Base-by-base conservation (phyloP, 1,140 invertebrate species). In the Lerema accius region DNA sequence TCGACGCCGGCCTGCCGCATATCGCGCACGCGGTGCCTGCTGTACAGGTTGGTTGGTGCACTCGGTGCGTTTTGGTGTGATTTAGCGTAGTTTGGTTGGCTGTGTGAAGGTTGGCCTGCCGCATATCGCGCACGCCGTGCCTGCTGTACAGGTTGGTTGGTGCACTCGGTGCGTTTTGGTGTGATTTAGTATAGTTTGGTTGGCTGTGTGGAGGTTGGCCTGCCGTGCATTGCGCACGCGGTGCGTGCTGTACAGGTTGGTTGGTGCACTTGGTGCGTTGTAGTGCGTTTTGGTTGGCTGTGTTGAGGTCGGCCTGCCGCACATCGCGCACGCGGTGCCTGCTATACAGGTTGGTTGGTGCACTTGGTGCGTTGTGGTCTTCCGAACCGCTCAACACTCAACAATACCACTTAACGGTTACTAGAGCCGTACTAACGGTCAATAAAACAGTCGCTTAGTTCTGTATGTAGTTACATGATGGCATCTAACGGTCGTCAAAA, bases 291-390 rank as follows among this genome's bases (percentile, higher is more conserved):
- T 96, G 10, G 91, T 91, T 69, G 78, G 92, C 1, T 91, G 92
- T 13, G 91, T 93, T 1, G 92, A 93, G 65, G 81, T 82, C 0
- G 92, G 92, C 63, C 91, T 93, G 82, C 93, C 94, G 37, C 93
- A 95, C n/a, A 93, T 97, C 48, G 95, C 95, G 0, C 92, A 92
- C 17, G 93, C 94, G 45, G 84, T 97, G 62, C 95, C 96, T 15
- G 92, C 96, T 0, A 93, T 95, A 0, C 85, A 90, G 79, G 85
- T 87, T 17, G 15, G 10, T n/a, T 7, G 7, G n/a, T n/a, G n/a
- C n/a, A n/a, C n/a, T n/a, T n/a, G n/a, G n/a, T n/a, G n/a, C n/a
- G n/a, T n/a, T n/a, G n/a, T n/a, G n/a, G n/a, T n/a, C 19, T 2
- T 3, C 19, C 2, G 1, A 48, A n/a, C n/a, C n/a, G n/a, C n/a